Evolutionary conservation across 2,888 invertebrate genomes (phyloP), one percentile per base, ranked within the genome.

Genomic region (Amiota mariae): DNA sequence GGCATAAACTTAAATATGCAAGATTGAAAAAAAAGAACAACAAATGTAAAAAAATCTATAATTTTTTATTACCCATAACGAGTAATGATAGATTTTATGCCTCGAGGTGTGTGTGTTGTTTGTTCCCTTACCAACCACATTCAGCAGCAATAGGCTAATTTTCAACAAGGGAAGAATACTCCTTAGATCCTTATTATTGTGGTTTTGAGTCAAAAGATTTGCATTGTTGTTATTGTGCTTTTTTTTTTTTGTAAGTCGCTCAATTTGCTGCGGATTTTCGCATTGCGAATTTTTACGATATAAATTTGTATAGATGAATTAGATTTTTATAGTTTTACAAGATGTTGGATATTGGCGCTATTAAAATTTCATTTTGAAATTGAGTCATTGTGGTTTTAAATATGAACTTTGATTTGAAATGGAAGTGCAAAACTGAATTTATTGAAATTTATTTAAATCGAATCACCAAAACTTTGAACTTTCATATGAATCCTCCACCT

Each of bases 271-370:
- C 84, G 85, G 85, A 76, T 80, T 77, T 82, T 77, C 74, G 72
- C 74, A 79, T 79, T 76, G 73, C 77, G 72, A 77, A 80, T 80
- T 82, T 84, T 84, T 84, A 84, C 81, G 85, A 85, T 78, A 76
- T 68, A 73, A 81, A 84, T 85, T 85, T 84, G 85, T 82, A 36
- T 36, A 36, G 6, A 82, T 81, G 79, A 85, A 84, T 85, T 83
- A 85, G 80, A 76, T 72, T 81, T 84, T 85, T 84, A 84, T 84
- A 84, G 85, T 84, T 84, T 82, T 78, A 82, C 84, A 84, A 84
- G 80, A 85, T 84, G 84, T 82, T 78, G 84, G 84, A 77, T 82
- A 73, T 76, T 74, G 71, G 49, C 68, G 57, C 72, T 64, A 84
- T 84, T 78, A 82, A 82, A 80, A 77, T 77, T 78, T 75, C 78